These are phyloP conservation scores for Macaca mulatta DNA, from an alignment of 2,113 vertebrate species.

Conservation along the genomic window DNA sequence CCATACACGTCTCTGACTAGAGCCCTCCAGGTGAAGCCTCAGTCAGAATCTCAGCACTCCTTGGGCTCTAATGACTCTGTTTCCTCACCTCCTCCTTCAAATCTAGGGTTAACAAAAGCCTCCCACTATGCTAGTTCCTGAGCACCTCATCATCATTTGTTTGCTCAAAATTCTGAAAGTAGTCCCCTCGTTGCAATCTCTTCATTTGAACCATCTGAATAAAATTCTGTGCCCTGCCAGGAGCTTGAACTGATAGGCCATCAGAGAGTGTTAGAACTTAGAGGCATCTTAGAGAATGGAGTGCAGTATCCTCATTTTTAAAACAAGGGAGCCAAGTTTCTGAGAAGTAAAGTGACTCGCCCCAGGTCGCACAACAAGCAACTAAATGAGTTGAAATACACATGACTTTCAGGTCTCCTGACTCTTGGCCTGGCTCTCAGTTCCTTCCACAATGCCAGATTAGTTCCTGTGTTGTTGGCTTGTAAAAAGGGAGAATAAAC, in stretches of 20 bases:
- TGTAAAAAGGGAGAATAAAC: not conserved
- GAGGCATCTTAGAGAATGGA: not conserved
- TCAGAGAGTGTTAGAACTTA: not conserved
- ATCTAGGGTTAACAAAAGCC: not conserved
- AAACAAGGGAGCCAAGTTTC: not conserved
- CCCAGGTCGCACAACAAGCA: not conserved
- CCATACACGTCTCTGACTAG: not conserved
- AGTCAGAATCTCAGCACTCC: not conserved
- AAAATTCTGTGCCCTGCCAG: not conserved
- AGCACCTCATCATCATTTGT: not conserved
- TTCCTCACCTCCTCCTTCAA: not conserved
- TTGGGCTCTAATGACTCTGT: not conserved
- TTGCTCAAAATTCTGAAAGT: not conserved
- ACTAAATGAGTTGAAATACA: not conserved
- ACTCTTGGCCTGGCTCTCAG: fast-evolving
- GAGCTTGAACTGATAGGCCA: not conserved
- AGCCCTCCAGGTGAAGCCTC: not conserved
- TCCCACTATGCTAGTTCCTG: not conserved
- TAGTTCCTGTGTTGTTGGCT: not conserved
- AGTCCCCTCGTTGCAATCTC: not conserved
- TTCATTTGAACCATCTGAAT: not conserved
- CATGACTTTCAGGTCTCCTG: not conserved
- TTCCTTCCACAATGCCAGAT: not conserved
- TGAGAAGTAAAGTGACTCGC: not conserved
- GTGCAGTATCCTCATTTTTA: not conserved